Base-by-base conservation (phyloP, 2,797 vertebrate genomes). In the Valencia hispanica region DNA sequence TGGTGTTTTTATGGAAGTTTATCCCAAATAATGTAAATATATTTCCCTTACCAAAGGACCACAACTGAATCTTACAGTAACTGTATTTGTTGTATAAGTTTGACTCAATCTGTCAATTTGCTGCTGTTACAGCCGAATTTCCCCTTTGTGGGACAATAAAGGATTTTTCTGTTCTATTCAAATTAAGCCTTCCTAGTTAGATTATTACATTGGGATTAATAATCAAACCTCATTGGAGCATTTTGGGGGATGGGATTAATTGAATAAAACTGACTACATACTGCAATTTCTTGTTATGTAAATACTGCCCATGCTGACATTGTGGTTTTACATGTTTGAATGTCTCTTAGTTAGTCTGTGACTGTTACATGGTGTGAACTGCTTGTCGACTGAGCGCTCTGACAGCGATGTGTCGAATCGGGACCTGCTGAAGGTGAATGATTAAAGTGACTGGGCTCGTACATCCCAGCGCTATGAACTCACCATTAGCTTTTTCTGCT, bases 401-500 rank as follows among this genome's bases (percentile, higher is more conserved):
- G 30, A 61, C 3, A 22, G 25, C 3, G 20, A 51, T 51, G 18
- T 51, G 17, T 63, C 17, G 1, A 4, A 22, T 63, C 32, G 11
- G 32, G 20, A 10, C 36, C 3, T 63, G 32, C 18, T 63, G 32
- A 63, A 36, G 57, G 8, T 1, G 17, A 11, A 34, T 34, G 8
- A 4, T n/a, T 12, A 12, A 68, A 68, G 12, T 6, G 22, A 66
- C 22, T 66, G 5, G 25, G 39, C n/a, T 27, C 12, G 5, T 7
- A 51, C 20, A 8, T 22, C 8, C 25, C 22, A 25, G 50, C 50
- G 2, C 41, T 15, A 7, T 3, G 2, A 48, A 84, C 96, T 96
- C 88, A 99, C 98, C 98, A 99, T 99, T 82, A 99, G 97, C 79
- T 99, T 99, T 94, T 99, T 99, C 93, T 99, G 98, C 95, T 99